phyloP scores from a whole-genome alignment of 2,113 vertebrate species.

The Planiliza haematocheilus region DNA sequence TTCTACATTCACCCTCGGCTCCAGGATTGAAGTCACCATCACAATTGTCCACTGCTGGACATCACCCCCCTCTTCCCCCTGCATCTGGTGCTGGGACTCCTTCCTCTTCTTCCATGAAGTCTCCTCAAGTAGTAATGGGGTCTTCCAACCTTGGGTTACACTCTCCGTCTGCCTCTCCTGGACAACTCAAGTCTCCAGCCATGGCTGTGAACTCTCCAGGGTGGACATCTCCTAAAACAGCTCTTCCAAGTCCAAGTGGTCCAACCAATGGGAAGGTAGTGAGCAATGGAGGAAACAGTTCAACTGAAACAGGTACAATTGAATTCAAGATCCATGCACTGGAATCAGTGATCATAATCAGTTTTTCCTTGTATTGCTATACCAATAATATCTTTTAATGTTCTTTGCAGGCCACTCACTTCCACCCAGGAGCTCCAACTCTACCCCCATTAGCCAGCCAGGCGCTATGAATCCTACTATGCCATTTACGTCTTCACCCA shows the following conservation, averaged over 20 bases:
- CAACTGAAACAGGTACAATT: conserved; percentile 79
- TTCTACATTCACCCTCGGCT: conserved; percentile 91
- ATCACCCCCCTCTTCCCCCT: conserved; percentile 83
- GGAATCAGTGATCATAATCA: background rate
- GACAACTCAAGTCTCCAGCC: conserved; percentile 92
- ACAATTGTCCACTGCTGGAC: conserved; percentile 87
- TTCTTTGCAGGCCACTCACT: conserved; percentile 79
- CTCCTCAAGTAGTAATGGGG: conserved; percentile 93
- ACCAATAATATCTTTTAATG: conserved; percentile 11
- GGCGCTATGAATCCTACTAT: conserved; percentile 89
- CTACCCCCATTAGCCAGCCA: conserved; percentile 87
- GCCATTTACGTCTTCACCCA: conserved; percentile 92
- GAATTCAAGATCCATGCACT: background rate
- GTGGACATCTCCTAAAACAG: conserved; percentile 92
- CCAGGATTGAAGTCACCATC: conserved; percentile 92
- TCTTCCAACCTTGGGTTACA: conserved; percentile 88
- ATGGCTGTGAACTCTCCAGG: conserved; percentile 92
- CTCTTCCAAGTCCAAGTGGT: conserved; percentile 91
- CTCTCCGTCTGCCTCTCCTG: conserved; percentile 92
- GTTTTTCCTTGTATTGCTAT: conserved; percentile 12
- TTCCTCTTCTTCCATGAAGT: conserved; percentile 86
- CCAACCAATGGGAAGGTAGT: conserved; percentile 79
- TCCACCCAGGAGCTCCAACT: conserved; percentile 88
- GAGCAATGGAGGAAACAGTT: conserved; percentile 80
- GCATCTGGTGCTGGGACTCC: conserved; percentile 85